Base-by-base conservation (phyloP, 2,888 invertebrate genomes). In the Eulithis prunata region DNA sequence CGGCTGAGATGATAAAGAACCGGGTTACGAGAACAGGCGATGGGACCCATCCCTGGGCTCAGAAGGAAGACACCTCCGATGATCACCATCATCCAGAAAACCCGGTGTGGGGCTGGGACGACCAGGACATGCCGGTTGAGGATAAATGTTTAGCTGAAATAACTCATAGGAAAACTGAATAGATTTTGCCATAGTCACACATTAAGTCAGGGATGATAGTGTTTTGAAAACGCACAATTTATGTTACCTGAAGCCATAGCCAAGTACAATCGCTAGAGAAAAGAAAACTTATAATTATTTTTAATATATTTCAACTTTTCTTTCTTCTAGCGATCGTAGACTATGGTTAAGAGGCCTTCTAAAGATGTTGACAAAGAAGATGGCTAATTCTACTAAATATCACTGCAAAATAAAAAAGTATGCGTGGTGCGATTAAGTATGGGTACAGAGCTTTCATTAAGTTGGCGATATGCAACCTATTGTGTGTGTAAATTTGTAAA, bases 41-140 rank as follows among this genome's bases (percentile, higher is more conserved):
- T 73, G 96, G 96, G 0, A 85, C 93, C 6, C 95, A 95, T 75
- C 84, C 88, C 0, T 80, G 79, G 71, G 67, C 88, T 57, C 76
- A 83, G 52, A 71, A 78, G 7, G n/a, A 78, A 49, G 73, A 73
- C 14, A 73, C 82, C 57, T 86, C 91, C 13, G 90, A 93, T 0
- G 83, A 85, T 8, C 87, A 93, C 58, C 90, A 93, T 49, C 89
- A 91, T 49, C 93, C 94, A 36, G 94, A 94, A 47, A 94, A 93
- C 64, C 90, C 94, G 6, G 84, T 95, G 12, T 97, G 97, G 97
- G 97, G 97, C 0, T 97, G 97, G 97, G 97, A 96, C 45, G 97
- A 97, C 80, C 84, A 89, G 65, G 97, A 97, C 75, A 95, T 97
- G 94, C 88, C 94, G 0, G 93, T 94, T 2, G 96, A 96, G 58